phyloP scores from a whole-genome alignment of 1,140 invertebrate species.

The Dendrolimus kikuchii region DNA sequence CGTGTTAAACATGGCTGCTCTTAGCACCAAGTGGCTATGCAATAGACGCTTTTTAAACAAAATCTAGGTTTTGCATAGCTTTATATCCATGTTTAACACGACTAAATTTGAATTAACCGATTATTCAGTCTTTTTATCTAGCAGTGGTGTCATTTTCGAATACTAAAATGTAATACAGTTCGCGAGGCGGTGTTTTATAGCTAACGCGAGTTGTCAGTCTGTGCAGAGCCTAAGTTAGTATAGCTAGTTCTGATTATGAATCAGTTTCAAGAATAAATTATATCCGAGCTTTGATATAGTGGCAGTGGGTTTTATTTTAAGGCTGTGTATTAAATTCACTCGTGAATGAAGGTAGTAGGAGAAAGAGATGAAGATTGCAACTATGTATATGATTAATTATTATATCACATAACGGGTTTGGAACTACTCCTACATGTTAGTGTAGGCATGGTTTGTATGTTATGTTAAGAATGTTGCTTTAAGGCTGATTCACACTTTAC shows the following conservation, averaged over 20 bases:
- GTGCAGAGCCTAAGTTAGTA: slow-evolving; percentile 1
- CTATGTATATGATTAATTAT: too few relatives aligned
- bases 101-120: too few relatives aligned
- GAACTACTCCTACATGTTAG: slow-evolving; percentile 36
- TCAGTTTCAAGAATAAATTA: slow-evolving; percentile 17
- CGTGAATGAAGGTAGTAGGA: slow-evolving; percentile 42
- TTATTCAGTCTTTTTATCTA: too few relatives aligned
- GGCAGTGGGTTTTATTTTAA: slow-evolving; percentile 56
- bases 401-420: neutral
- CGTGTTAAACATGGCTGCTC: too few relatives aligned
- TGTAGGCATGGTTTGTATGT: slow-evolving; percentile 34
- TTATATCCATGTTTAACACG: too few relatives aligned
- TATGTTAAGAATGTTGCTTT: slow-evolving; percentile 43
- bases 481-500: slow-evolving; percentile 14
- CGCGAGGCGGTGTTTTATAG: too few relatives aligned
- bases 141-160: too few relatives aligned
- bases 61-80: too few relatives aligned
- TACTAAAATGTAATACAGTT: too few relatives aligned
- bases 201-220: too few relatives aligned
- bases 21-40: too few relatives aligned
- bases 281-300: slow-evolving; percentile 28
- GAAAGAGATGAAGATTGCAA: slow-evolving; percentile 26
- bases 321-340: slow-evolving; percentile 60
- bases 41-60: too few relatives aligned
- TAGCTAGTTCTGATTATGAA: slow-evolving; percentile 36